These are phyloP conservation scores for Aphis craccivora DNA, from an alignment of 1,140 invertebrate species.

Conservation along the genomic window DNA sequence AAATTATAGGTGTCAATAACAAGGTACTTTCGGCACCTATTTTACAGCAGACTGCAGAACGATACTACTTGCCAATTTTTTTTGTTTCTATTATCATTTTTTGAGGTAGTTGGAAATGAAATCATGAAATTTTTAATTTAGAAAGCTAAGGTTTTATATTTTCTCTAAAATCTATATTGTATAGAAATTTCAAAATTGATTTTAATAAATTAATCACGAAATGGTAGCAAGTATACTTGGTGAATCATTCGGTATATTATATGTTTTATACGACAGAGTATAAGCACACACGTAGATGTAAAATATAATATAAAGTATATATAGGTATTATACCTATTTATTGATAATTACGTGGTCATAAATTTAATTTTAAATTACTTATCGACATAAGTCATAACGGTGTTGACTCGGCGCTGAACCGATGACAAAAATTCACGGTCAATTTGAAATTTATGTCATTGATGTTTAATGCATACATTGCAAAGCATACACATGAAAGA, in stretches of 20 bases:
- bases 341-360: background rate
- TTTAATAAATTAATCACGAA: background rate
- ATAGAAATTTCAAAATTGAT: background rate
- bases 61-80: too few relatives aligned
- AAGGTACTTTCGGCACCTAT: too few relatives aligned
- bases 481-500: background rate
- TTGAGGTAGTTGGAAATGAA: too few relatives aligned
- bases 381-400: background rate
- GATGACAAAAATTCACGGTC: background rate
- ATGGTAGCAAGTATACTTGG: background rate
- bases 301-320: background rate
- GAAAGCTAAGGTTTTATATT: too few relatives aligned
- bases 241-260: background rate
- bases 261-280: background rate
- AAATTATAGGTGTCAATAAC: too few relatives aligned
- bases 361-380: background rate
- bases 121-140: too few relatives aligned
- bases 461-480: background rate
- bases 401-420: background rate
- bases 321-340: background rate
- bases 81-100: too few relatives aligned
- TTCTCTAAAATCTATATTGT: too few relatives aligned
- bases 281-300: background rate
- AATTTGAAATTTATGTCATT: constrained; percentile 23
- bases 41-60: too few relatives aligned